A percentile compares a stretch with the other conserved stretches of the same genome.
Conservation (phyloP, 2,888 invertebrate genomes). For the Kryphioiulus occultus region DNA sequence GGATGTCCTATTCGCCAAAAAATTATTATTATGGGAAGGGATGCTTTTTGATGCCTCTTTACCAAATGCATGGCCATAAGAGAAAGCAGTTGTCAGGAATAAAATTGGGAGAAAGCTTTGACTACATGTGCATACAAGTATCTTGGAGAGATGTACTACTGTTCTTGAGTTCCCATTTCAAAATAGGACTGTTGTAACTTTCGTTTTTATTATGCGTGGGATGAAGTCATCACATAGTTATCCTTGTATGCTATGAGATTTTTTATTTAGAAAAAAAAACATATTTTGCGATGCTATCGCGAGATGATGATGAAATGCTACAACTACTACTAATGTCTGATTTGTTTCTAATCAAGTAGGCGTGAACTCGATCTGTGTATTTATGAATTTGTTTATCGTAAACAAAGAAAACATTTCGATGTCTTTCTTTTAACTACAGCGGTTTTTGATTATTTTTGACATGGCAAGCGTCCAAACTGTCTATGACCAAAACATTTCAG, state of each 20-base stretch:
- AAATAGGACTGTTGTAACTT: not conserved
- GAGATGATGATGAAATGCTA: not conserved
- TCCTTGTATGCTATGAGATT: not conserved
- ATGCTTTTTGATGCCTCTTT: constrained; percentile 3
- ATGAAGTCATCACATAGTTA: not conserved
- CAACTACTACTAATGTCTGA: not conserved
- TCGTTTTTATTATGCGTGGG: not conserved
- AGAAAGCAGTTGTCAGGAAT: not conserved
- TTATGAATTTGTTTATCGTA: too few species aligned
- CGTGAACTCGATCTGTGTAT: too few species aligned
- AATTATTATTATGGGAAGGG: not conserved
- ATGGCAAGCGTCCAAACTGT: not conserved
- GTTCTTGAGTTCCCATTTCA: not conserved
- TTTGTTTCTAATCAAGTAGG: not conserved
- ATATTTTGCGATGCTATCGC: not conserved
- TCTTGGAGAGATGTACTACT: not conserved
- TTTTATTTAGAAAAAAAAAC: not conserved
- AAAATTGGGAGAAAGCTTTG: not conserved
- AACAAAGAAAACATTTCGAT: too few species aligned
- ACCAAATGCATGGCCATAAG: not conserved
- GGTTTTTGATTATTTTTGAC: not conserved
- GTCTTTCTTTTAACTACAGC: too few species aligned
- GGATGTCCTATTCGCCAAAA: not conserved
- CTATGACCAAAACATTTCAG: not conserved
- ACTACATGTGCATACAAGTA: not conserved